Evolutionary conservation across 2,797 vertebrate species (phyloP).

Genomic region (Triplophysa yarkandensis): DNA sequence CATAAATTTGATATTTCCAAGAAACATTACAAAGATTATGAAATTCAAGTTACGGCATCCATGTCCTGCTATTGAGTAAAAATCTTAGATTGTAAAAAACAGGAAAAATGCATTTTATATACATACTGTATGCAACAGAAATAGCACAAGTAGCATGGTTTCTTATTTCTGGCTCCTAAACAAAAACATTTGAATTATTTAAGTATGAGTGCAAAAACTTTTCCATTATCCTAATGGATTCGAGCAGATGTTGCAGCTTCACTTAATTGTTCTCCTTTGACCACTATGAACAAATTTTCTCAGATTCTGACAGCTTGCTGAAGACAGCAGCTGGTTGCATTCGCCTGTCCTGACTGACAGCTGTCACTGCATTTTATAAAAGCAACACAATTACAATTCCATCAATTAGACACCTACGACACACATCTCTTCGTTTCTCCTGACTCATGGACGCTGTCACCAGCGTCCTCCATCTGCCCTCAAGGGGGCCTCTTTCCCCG

Average conservation of each 20-base stretch:
- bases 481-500: constrained; percentile 56
- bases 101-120: not conserved
- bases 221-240: constrained; percentile 11
- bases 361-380: not conserved
- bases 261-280: constrained; percentile 26
- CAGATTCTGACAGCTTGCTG: constrained; percentile 17
- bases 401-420: constrained; percentile 1
- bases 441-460: constrained; percentile 44
- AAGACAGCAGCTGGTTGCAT: constrained; percentile 12
- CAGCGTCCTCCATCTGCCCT: constrained; percentile 56
- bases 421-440: constrained; percentile 36
- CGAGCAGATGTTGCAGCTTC: constrained; percentile 7
- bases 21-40: too few species aligned
- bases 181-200: not conserved
- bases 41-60: not conserved
- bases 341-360: constrained; percentile 20
- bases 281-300: constrained; percentile 11
- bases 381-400: not conserved
- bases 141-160: not conserved
- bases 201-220: not conserved
- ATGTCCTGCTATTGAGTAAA: not conserved
- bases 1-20: constrained; percentile 68
- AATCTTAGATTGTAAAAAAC: not conserved
- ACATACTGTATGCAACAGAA: not conserved
- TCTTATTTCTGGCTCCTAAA: not conserved